Conservation (phyloP, 2,797 vertebrate species). For the Anguilla marmorata region DNA sequence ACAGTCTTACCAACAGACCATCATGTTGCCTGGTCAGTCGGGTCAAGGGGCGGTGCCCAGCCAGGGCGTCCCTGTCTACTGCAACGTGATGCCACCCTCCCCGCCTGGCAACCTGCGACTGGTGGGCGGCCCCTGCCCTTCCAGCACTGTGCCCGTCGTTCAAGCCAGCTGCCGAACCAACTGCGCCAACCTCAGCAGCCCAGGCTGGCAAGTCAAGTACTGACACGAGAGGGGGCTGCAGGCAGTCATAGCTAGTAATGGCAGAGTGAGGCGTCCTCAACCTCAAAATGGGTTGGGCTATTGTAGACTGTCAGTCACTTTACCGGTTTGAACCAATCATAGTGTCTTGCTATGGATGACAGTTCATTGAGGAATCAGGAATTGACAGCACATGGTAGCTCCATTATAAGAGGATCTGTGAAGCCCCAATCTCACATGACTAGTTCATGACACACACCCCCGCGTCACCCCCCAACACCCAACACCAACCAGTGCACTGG, state of each 20-base stretch:
- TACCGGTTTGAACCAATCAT: neutral
- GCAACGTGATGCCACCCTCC: conserved; percentile 81
- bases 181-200: conserved; percentile 74
- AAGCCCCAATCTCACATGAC: neutral
- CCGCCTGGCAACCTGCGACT: conserved; percentile 75
- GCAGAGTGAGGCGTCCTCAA: conserved; percentile 32
- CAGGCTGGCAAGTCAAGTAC: conserved; percentile 84
- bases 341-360: neutral
- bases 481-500: conserved; percentile 43
- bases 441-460: conserved; percentile 17
- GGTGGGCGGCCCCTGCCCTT: conserved; percentile 72
- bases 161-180: conserved; percentile 83
- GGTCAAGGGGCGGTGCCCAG: conserved; percentile 77
- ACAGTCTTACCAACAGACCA: conserved; percentile 77
- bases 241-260: conserved; percentile 28
- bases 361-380: neutral
- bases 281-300: neutral
- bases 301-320: neutral
- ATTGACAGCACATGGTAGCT: neutral
- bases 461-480: conserved; percentile 30
- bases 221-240: conserved; percentile 62
- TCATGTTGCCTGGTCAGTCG: conserved; percentile 77
- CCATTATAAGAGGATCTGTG: neutral
- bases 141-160: conserved; percentile 72
- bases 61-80: conserved; percentile 82